phyloP scores from a whole-genome alignment of 2,113 vertebrate species.

The Myodes glareolus region DNA sequence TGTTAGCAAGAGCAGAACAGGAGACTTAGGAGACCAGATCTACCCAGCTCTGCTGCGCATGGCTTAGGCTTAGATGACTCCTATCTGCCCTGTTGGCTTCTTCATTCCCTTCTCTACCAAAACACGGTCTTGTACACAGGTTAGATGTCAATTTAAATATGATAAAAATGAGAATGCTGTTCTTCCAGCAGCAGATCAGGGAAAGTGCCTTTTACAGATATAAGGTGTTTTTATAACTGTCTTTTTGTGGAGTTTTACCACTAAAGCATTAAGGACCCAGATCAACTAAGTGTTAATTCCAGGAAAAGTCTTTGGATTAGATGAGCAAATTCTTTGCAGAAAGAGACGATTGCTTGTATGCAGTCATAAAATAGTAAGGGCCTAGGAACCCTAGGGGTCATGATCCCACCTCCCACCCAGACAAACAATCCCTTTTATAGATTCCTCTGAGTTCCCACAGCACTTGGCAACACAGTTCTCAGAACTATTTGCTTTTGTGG shows the following conservation, averaged over 20 bases:
- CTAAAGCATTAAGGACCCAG: background rate
- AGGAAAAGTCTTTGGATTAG: slow-evolving; percentile 45
- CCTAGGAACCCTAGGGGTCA: background rate
- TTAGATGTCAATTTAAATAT: background rate
- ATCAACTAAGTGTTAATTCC: slow-evolving; percentile 12
- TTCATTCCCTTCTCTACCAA: background rate
- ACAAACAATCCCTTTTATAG: background rate
- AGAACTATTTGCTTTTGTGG: background rate
- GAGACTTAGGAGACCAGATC: background rate
- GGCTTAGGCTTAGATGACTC: background rate
- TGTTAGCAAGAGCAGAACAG: background rate
- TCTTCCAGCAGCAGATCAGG: background rate
- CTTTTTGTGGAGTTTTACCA: background rate
- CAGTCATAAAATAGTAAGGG: slow-evolving; percentile 13
- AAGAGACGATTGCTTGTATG: slow-evolving; percentile 15
- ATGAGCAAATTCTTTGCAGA: slow-evolving; percentile 18
- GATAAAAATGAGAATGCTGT: background rate
- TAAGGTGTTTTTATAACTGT: background rate
- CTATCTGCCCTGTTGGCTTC: background rate
- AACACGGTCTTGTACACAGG: background rate
- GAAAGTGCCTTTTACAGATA: too few species aligned
- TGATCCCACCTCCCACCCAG: background rate
- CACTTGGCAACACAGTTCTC: background rate
- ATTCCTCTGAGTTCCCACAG: background rate
- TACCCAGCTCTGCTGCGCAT: background rate